Conservation (phyloP, 2,888 invertebrate genomes). For the Eurois occulta region DNA sequence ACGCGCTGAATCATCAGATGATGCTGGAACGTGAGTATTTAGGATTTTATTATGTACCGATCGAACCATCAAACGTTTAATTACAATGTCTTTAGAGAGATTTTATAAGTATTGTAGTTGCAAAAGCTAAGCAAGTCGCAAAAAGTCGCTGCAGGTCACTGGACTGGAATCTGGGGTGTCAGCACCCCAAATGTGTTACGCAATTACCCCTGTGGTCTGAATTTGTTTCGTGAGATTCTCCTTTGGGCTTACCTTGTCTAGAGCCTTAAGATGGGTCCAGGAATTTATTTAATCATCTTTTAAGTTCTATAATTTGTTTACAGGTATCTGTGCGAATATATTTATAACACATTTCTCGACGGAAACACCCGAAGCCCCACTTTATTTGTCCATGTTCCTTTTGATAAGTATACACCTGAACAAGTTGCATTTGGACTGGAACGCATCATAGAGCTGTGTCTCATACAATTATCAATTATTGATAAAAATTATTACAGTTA, state of each 20-base stretch:
- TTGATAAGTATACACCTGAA: background rate
- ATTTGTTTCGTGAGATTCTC: too few relatives aligned
- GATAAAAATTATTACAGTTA: background rate
- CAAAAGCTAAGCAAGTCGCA: background rate
- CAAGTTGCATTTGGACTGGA: conserved; percentile 23
- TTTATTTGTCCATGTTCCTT: conserved; percentile 24
- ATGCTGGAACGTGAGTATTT: background rate
- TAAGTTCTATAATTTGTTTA: background rate
- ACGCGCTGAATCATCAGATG: background rate
- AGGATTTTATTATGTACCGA: background rate
- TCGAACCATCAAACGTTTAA: background rate
- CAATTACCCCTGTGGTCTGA: too few relatives aligned
- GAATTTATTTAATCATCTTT: background rate
- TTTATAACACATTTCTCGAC: conserved; percentile 13
- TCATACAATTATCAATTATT: conserved; percentile 3
- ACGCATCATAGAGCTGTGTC: conserved; percentile 28
- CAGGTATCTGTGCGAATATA: conserved; percentile 19
- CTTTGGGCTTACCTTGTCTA: background rate
- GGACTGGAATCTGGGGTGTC: too few relatives aligned
- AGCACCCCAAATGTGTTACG: too few relatives aligned
- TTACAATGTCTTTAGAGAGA: background rate
- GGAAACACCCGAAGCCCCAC: background rate
- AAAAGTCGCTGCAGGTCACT: too few relatives aligned
- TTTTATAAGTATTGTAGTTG: background rate
- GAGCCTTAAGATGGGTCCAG: background rate